Evolutionary conservation across 2,888 invertebrate species (phyloP).

Genomic region (Zeuzera pyrina): DNA sequence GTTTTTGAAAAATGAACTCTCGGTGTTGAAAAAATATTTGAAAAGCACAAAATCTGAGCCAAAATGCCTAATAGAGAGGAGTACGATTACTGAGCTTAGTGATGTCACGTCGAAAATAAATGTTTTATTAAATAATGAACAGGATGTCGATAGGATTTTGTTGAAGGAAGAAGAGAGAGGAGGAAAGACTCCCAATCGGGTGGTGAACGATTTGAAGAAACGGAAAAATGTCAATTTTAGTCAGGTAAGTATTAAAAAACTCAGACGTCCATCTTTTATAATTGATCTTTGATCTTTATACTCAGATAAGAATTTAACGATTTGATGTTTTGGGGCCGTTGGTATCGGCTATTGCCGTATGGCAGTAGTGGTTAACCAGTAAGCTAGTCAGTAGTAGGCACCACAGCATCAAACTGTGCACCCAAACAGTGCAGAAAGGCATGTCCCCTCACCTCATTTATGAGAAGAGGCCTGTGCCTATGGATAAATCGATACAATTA

Average conservation of each 20-base stretch:
- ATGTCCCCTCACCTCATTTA: too few relatives aligned
- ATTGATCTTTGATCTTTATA: too few relatives aligned
- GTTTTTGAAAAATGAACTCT: conserved; percentile 36
- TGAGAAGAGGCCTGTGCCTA: too few relatives aligned
- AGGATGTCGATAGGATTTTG: conserved; percentile 16
- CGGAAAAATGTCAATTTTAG: conserved; percentile 52
- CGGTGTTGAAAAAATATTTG: conserved; percentile 33
- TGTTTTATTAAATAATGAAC: conserved; percentile 36
- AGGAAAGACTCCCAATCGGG: conserved; percentile 27
- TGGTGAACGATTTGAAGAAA: conserved; percentile 56
- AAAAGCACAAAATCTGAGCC: conserved; percentile 26
- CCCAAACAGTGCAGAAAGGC: too few relatives aligned
- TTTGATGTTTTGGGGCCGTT: too few relatives aligned
- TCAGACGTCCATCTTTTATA: too few relatives aligned
- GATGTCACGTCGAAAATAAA: conserved; percentile 19
- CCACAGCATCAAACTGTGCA: too few relatives aligned
- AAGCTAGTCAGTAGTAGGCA: too few relatives aligned
- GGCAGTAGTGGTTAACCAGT: too few relatives aligned
- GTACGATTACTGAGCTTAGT: conserved; percentile 31
- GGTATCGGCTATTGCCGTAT: too few relatives aligned
- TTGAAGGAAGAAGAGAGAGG: conserved; percentile 21
- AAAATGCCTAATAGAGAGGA: conserved; percentile 35
- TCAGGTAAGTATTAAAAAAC: conserved; percentile 34
- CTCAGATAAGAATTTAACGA: too few relatives aligned
- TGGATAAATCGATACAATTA: too few relatives aligned